Evolutionary conservation across 1,140 invertebrate genomes (phyloP).

Genomic region (Cepaea nemoralis): DNA sequence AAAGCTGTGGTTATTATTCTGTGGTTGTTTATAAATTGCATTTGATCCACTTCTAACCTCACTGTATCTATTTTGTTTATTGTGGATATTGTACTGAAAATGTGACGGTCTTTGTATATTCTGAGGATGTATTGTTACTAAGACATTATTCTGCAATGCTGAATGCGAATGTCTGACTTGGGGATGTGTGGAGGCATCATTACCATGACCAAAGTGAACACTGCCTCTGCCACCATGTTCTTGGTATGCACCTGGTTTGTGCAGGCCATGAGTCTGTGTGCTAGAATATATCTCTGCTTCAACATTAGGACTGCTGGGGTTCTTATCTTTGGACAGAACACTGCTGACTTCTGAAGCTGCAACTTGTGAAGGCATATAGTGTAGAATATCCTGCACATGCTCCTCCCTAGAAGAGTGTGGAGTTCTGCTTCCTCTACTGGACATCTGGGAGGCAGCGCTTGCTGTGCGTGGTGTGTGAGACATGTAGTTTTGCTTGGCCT

Average conservation of each 20-base stretch:
- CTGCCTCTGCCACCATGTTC: background rate
- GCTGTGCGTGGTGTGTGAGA: constrained; percentile 23
- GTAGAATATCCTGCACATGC: background rate
- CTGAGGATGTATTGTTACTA: background rate
- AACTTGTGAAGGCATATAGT: background rate
- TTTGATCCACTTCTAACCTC: background rate
- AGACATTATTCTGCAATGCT: background rate
- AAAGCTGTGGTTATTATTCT: background rate
- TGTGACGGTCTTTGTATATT: background rate
- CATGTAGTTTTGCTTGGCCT: background rate
- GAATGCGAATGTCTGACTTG: background rate
- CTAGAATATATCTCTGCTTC: constrained; percentile 23
- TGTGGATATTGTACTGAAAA: background rate
- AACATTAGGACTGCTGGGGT: constrained; percentile 17
- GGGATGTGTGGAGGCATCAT: background rate
- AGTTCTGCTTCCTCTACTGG: constrained; percentile 33
- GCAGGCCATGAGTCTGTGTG: background rate
- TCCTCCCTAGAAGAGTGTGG: background rate
- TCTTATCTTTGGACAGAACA: background rate
- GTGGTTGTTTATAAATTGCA: background rate
- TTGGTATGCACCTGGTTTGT: background rate
- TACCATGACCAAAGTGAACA: background rate
- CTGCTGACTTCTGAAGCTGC: background rate
- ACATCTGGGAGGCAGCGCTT: constrained; percentile 12
- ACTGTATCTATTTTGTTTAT: background rate